A percentile compares a stretch with the other conserved stretches of the same genome.
phyloP scores from a whole-genome alignment of 2,797 vertebrate genomes.

The Sebastes miniatus region DNA sequence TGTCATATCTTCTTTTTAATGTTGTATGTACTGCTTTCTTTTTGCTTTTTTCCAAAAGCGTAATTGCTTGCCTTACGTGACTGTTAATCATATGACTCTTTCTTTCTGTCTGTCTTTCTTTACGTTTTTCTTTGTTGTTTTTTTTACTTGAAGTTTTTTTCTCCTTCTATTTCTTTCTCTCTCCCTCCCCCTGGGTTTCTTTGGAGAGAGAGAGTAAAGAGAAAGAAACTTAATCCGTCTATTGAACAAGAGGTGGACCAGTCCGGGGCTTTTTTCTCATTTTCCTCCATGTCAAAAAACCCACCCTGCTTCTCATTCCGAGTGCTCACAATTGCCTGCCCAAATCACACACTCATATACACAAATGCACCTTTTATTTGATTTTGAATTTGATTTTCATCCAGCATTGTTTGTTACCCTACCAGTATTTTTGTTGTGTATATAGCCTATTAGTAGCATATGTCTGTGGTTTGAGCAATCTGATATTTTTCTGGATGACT shows the following conservation, averaged over 20 bases:
- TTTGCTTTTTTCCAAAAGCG: constrained; percentile 1
- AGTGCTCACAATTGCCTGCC: constrained; percentile 26
- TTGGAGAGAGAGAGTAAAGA: constrained; percentile 53
- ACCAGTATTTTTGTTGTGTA: background rate
- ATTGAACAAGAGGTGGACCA: constrained; percentile 71
- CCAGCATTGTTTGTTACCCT: background rate
- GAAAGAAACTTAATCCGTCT: constrained; percentile 76
- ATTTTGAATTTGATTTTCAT: background rate
- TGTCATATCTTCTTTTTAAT: background rate
- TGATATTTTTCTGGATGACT: background rate
- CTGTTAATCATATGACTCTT: constrained; percentile 33
- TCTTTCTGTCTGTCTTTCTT: constrained; percentile 3
- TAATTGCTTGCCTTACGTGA: constrained; percentile 33
- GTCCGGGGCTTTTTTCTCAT: constrained; percentile 54
- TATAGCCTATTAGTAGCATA: background rate
- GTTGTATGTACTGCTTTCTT: background rate
- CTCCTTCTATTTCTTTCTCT: constrained; percentile 15
- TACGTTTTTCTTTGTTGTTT: constrained; percentile 23
- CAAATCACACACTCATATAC: background rate
- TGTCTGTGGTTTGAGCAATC: background rate
- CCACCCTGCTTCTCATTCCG: constrained; percentile 41
- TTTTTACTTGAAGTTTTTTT: constrained; percentile 15
- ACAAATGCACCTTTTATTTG: background rate
- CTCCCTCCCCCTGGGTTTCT: constrained; percentile 50
- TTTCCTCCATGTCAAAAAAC: constrained; percentile 50